Percentiles rank a stretch among this genome's conserved stretches.
phyloP scores from a whole-genome alignment of 1,140 invertebrate genomes.

The Drosophila busckii region DNA sequence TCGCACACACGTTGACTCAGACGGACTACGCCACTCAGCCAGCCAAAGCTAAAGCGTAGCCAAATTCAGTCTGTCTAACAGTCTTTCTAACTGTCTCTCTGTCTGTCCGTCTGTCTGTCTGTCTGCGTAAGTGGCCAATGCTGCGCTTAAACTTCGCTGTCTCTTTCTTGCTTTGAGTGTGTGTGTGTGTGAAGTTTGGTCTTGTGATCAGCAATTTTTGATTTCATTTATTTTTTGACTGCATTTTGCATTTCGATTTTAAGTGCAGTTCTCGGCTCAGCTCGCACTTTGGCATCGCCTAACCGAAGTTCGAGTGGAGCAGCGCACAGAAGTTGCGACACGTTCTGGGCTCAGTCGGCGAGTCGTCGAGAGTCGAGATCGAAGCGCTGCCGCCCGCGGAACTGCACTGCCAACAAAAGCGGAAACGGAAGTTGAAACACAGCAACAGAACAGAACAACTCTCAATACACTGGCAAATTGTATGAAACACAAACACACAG shows the following conservation, averaged over 20 bases:
- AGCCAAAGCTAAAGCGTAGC: no score
- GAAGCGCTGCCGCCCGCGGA: constrained; percentile 63
- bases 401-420: constrained; percentile 62
- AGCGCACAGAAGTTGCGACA: constrained; percentile 9
- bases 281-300: neutral
- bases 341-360: constrained; percentile 21
- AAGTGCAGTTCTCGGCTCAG: no score
- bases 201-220: neutral
- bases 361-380: constrained; percentile 72
- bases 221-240: constrained; percentile 4
- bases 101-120: neutral
- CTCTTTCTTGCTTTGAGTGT: neutral
- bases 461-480: constrained; percentile 26
- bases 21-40: constrained; percentile 55
- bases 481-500: constrained; percentile 7
- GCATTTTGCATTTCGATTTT: constrained; percentile 10
- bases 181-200: neutral
- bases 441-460: constrained; percentile 1
- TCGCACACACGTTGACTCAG: constrained; percentile 75
- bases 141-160: neutral
- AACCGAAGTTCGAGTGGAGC: constrained; percentile 8
- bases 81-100: constrained; percentile 19
- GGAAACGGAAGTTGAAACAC: constrained; percentile 62
- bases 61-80: constrained; percentile 20
- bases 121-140: constrained; percentile 12